Evolutionary conservation across 1,140 invertebrate genomes (phyloP).

Genomic region (Dreissena polymorpha): DNA sequence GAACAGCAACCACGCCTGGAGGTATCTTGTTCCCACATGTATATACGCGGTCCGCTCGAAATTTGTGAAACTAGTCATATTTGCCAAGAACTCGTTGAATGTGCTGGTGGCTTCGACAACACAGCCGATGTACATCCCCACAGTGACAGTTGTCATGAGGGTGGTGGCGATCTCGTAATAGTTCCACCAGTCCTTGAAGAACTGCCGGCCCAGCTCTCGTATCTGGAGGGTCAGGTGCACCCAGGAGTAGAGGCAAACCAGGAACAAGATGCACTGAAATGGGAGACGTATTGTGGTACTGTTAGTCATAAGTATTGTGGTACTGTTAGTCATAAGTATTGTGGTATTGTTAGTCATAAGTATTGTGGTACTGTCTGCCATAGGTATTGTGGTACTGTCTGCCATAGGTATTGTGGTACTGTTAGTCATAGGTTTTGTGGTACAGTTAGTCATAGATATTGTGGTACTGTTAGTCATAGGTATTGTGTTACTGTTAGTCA

Average conservation of each 20-base stretch:
- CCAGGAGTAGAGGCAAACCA: conserved; percentile 67
- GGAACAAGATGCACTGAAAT: conserved; percentile 63
- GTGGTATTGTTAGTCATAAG: no score
- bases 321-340: no score
- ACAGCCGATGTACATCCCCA: conserved; percentile 72
- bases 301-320: no score
- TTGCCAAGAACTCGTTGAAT: conserved; percentile 59
- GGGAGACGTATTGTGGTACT: not conserved
- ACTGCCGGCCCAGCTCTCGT: conserved; percentile 51
- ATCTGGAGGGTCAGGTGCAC: conserved; percentile 60
- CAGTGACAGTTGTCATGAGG: conserved; percentile 57
- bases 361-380: no score
- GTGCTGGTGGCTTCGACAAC: conserved; percentile 66
- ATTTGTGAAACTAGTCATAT: conserved; percentile 64
- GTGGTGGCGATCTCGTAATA: conserved; percentile 67
- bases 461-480: no score
- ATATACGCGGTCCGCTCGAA: conserved; percentile 65
- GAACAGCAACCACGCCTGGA: conserved; percentile 72
- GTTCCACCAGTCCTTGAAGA: conserved; percentile 67
- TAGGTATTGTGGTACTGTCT: no score
- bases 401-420: no score
- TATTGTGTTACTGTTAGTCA: no score
- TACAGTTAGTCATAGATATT: no score
- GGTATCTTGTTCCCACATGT: conserved; percentile 65
- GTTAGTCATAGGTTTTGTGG: no score